Evolutionary conservation across 2,113 vertebrate genomes (phyloP).

Genomic region (Machaerirhynchus nigripectus): DNA sequence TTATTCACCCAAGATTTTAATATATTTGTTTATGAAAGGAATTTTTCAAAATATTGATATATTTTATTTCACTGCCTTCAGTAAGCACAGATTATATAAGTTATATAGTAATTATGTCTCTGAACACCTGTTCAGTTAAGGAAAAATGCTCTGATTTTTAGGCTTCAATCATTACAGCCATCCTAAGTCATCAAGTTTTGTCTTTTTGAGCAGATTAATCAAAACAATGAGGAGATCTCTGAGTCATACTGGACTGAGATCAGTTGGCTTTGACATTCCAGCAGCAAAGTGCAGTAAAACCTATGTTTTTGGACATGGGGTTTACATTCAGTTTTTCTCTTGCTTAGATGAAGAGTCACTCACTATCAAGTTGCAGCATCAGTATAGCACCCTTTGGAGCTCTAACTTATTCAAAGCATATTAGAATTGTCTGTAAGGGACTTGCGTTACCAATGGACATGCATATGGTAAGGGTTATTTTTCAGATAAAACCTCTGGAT

Average conservation of each 20-base stretch:
- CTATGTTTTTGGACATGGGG: not conserved
- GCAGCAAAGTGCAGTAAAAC: not conserved
- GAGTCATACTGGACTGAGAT: not conserved
- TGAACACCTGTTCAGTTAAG: not conserved
- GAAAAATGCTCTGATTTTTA: not conserved
- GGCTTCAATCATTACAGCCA: not conserved
- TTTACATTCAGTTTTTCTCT: not conserved
- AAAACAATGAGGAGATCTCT: not conserved
- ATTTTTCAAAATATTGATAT: not conserved
- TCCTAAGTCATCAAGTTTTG: not conserved
- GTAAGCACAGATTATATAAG: not conserved
- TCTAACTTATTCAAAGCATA: not conserved
- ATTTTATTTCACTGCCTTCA: not conserved
- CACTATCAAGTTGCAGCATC: not conserved
- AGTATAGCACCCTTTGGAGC: not conserved
- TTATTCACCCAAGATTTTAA: not conserved
- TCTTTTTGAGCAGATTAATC: not conserved
- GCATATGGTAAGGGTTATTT: not conserved
- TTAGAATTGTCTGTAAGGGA: not conserved
- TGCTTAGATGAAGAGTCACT: not conserved
- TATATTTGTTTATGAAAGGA: not conserved
- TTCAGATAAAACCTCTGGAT: not conserved
- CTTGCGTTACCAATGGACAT: not conserved
- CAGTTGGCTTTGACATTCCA: accelerated
- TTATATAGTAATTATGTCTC: not conserved